These are phyloP conservation scores for Trichomalopsis sarcophagae DNA, from an alignment of 1,140 invertebrate genomes.

Conservation along the genomic window DNA sequence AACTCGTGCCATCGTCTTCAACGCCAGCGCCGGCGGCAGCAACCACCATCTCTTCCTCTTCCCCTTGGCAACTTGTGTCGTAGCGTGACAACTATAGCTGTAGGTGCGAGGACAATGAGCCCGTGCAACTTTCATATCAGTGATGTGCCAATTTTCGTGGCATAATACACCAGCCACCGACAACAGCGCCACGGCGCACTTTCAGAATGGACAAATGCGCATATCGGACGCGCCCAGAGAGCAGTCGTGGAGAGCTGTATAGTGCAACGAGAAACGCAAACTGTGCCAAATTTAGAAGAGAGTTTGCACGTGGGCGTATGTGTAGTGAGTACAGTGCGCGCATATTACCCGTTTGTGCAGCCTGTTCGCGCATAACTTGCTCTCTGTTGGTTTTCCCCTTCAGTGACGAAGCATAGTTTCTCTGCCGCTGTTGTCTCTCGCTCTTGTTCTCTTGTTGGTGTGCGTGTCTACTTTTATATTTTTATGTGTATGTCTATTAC, in stretches of 20 bases:
- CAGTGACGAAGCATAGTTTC: neutral
- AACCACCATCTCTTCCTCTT: neutral
- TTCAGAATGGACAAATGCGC: slow-evolving; percentile 59
- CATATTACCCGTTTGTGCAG: neutral
- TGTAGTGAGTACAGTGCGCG: too few relatives aligned
- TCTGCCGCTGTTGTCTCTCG: too few relatives aligned
- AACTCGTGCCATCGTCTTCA: neutral
- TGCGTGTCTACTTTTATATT: too few relatives aligned
- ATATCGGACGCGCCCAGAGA: slow-evolving; percentile 51
- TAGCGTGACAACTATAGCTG: neutral
- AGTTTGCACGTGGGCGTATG: neutral
- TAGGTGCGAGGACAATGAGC: slow-evolving; percentile 58
- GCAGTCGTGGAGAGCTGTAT: neutral
- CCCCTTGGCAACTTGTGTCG: neutral
- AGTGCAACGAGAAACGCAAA: slow-evolving; percentile 52
- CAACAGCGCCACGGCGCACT: slow-evolving; percentile 31
- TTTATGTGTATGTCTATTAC: too few relatives aligned
- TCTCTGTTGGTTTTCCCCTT: slow-evolving; percentile 12
- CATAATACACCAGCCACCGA: slow-evolving; percentile 56
- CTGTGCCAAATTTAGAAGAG: slow-evolving; percentile 61
- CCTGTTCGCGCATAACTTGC: neutral
- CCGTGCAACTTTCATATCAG: slow-evolving; percentile 66
- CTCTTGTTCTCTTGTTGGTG: too few relatives aligned
- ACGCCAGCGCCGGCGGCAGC: too few relatives aligned
- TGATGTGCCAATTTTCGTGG: slow-evolving; percentile 66